Evolutionary conservation across 2,888 invertebrate species (phyloP), one percentile per base, ranked within the genome.

Genomic region (Perizoma flavofasciatum): DNA sequence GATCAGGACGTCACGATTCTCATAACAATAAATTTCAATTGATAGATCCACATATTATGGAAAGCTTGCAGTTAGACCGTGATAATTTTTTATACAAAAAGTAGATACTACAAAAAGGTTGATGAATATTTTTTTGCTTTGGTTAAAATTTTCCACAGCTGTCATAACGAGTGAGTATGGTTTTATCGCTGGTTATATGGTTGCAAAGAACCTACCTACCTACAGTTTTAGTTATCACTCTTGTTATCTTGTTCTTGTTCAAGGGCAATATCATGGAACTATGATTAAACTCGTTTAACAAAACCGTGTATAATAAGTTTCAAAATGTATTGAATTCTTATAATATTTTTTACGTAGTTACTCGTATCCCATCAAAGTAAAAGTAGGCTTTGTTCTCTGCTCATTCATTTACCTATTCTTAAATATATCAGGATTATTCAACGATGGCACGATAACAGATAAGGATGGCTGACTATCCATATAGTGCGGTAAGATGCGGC

Each of bases 221-320:
- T 56, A 35, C 51, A 54, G 49, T 55, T 49, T 8, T 53, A 57
- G 55, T 58, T 64, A 66, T 65, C 63, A 55, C 55, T 55, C 43
- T 9, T 67, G 67, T 72, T 74, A 72, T 83, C 81, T 71, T 48
- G 64, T 71, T 68, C 67, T 73, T 72, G 41, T 73, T 73, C 79
- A 83, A 83, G 82, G 82, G 69, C 75, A 76, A 73, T 69, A 71
- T 76, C 75, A 79, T 78, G 73, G 73, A 74, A 73, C 66, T 63
- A 69, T 48, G 47, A 61, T 66, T 40, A 75, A 79, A 80, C 50
- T 49, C 39, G 55, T 49, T 57, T 55, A 62, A 60, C 52, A 48
- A 58, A 45, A 37, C 39, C 33, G 33, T 58, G 49, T 40, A 53
- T 60, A 47, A 32, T 46, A 46, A 40, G 53, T 57, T 22, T 3